Conservation (phyloP, 2,113 vertebrate species). For the Notothenia rossii region DNA sequence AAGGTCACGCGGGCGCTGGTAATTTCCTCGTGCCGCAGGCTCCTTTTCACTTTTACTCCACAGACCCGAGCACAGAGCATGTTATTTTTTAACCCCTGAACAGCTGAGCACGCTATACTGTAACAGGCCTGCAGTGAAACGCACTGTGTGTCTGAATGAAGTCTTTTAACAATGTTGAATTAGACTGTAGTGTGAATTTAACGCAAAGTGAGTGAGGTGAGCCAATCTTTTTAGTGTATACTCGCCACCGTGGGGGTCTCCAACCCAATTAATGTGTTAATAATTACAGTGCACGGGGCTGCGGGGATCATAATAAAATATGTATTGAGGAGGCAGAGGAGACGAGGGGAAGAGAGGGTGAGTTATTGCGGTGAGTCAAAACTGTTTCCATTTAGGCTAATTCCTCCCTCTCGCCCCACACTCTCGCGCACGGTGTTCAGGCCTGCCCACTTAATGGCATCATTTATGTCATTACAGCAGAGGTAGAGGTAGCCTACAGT, state of each 20-base stretch:
- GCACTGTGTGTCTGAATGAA: not conserved
- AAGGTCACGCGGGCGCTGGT: conserved; percentile 97
- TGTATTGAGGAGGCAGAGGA: conserved; percentile 78
- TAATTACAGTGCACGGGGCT: conserved; percentile 94
- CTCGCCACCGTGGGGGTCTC: conserved; percentile 86
- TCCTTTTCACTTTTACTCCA: conserved; percentile 97
- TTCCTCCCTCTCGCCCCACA: conserved; percentile 81
- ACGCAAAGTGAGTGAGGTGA: conserved; percentile 74
- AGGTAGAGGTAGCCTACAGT: conserved; percentile 87
- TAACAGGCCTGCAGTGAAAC: not conserved
- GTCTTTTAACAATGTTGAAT: conserved; percentile 19
- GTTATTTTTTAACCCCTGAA: conserved; percentile 91
- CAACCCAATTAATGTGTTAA: conserved; percentile 97
- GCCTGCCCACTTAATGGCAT: conserved; percentile 88
- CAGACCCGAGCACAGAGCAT: conserved; percentile 88
- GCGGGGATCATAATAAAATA: conserved; percentile 90
- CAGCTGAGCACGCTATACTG: conserved; percentile 15
- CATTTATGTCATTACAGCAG: conserved; percentile 88
- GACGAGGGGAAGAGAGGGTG: conserved; percentile 80
- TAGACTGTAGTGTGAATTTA: conserved; percentile 5
- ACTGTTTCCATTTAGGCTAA: conserved; percentile 96
- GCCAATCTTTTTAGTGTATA: conserved; percentile 88
- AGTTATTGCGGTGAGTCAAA: conserved; percentile 93
- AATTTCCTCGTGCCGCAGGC: conserved; percentile 99
- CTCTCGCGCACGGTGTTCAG: conserved; percentile 80